phyloP scores from a whole-genome alignment of 1,140 invertebrate species.

The Leptonema lineaticorne region DNA sequence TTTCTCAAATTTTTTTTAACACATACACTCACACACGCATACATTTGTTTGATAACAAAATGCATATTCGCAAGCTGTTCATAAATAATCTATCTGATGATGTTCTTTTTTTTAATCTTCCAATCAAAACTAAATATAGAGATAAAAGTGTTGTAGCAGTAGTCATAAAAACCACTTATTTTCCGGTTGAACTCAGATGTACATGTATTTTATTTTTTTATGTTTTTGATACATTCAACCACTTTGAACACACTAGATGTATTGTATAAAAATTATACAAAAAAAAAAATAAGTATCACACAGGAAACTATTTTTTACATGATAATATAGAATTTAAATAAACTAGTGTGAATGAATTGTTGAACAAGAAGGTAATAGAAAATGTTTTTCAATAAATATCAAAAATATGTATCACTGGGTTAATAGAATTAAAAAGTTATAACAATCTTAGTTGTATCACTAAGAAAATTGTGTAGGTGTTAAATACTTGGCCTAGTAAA shows the following conservation, averaged over 20 bases:
- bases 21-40: too few relatives aligned
- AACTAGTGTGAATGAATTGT: too few relatives aligned
- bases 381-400: background rate
- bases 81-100: background rate
- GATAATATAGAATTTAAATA: too few relatives aligned
- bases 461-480: constrained; percentile 7
- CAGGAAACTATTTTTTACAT: background rate
- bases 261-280: background rate
- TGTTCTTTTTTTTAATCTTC: background rate
- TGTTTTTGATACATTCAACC: background rate
- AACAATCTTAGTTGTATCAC: background rate
- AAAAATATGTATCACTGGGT: constrained; percentile 13
- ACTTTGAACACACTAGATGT: too few relatives aligned
- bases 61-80: background rate
- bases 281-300: background rate
- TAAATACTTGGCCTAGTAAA: constrained; percentile 5
- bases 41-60: too few relatives aligned
- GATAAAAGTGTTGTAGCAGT: background rate
- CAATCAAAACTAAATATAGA: background rate
- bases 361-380: background rate
- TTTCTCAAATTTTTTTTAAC: too few relatives aligned
- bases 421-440: constrained; percentile 4
- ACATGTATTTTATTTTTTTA: background rate
- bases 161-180: background rate
- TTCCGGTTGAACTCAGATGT: background rate